These are phyloP conservation scores for Eutolmus rufibarbis DNA, from an alignment of 2,888 invertebrate genomes.

Conservation along the genomic window DNA sequence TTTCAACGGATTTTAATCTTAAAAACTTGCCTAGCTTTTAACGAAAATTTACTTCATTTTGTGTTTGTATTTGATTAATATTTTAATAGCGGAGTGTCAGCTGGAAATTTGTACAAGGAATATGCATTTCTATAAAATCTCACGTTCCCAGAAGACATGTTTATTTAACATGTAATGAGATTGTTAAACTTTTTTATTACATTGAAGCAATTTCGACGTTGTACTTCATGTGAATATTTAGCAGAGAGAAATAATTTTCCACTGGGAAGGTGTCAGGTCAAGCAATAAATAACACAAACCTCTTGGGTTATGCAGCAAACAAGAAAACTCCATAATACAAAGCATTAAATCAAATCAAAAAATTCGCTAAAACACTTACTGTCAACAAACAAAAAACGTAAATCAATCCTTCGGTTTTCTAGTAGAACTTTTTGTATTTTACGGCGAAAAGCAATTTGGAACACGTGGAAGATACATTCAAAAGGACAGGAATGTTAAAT, in stretches of 20 bases:
- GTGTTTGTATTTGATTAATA: not conserved
- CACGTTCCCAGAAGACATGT: not conserved
- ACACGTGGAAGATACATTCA: not conserved
- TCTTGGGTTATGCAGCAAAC: not conserved
- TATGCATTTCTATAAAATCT: not conserved
- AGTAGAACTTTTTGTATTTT: not conserved
- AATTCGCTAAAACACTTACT: not conserved
- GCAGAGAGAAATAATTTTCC: not conserved
- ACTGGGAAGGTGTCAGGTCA: not conserved
- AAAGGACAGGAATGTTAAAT: not conserved
- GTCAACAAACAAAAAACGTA: not conserved
- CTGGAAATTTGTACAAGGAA: not conserved
- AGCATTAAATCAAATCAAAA: conserved; percentile 4
- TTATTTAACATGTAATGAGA: not conserved
- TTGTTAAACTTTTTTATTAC: not conserved
- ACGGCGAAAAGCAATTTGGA: not conserved
- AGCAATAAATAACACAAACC: not conserved
- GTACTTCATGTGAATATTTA: not conserved
- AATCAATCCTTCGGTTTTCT: not conserved
- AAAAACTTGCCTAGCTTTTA: not conserved
- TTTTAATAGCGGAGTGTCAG: not conserved
- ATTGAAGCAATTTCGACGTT: not conserved
- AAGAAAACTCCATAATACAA: not conserved
- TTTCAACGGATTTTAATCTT: not conserved
- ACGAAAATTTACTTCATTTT: not conserved